A percentile compares a stretch with the other conserved stretches of the same genome.
phyloP scores from a whole-genome alignment of 2,888 invertebrate species.

The Sisyra terminalis region DNA sequence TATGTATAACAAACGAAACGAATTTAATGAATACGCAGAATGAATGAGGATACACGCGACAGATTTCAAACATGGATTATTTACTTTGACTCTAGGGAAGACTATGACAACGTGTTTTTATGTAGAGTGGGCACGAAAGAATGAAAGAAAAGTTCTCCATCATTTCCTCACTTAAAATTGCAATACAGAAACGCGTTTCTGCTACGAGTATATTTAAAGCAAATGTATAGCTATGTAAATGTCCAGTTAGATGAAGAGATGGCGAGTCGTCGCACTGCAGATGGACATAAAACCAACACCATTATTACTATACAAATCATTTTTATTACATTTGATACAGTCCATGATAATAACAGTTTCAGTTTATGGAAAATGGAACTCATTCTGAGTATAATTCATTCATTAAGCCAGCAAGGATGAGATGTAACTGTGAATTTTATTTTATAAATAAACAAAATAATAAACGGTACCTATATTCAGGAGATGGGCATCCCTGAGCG shows the following conservation, averaged over 20 bases:
- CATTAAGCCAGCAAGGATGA: background rate
- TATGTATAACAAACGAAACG: too few relatives aligned
- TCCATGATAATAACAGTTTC: background rate
- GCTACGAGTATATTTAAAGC: too few relatives aligned
- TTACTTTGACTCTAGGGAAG: too few relatives aligned
- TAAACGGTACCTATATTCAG: conserved; percentile 50
- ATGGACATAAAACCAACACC: conserved; percentile 5
- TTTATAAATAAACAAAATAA: conserved; percentile 3
- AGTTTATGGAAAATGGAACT: background rate
- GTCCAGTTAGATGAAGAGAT: background rate
- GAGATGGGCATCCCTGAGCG: conserved; percentile 62
- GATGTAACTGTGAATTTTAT: background rate
- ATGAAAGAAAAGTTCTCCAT: too few relatives aligned
- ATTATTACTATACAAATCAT: conserved; percentile 1
- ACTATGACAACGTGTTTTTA: too few relatives aligned
- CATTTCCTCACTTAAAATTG: too few relatives aligned
- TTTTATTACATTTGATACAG: background rate
- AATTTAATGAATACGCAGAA: too few relatives aligned
- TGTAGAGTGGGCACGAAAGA: too few relatives aligned
- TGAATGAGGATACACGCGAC: too few relatives aligned
- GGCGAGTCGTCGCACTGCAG: conserved; percentile 4
- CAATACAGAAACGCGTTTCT: too few relatives aligned
- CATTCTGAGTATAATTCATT: background rate
- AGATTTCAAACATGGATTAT: too few relatives aligned
- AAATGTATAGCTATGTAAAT: conserved; percentile 1